A percentile compares a stretch with the other conserved stretches of the same genome.
Evolutionary conservation across 2,113 vertebrate genomes (phyloP).

Genomic region (Campylomormyrus numenius): DNA sequence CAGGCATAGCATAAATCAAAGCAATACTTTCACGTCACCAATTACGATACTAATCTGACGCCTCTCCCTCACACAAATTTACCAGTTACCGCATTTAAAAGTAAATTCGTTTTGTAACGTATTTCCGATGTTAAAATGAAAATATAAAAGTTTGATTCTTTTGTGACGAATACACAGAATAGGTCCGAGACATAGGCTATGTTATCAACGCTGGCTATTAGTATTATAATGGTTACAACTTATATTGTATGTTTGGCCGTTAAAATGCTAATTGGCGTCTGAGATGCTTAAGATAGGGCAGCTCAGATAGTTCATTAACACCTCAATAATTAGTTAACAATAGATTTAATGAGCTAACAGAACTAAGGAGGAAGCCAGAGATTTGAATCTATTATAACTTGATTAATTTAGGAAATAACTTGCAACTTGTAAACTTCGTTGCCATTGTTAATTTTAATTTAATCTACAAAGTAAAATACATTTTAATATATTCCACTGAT

Average conservation of each 20-base stretch:
- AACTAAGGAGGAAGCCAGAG: conserved; percentile 54
- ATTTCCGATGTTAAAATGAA: background rate
- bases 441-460: background rate
- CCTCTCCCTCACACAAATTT: background rate
- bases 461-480: background rate
- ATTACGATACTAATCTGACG: background rate
- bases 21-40: background rate
- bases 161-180: background rate
- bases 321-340: conserved; percentile 64
- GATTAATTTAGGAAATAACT: conserved; percentile 14
- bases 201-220: background rate
- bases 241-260: background rate
- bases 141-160: background rate
- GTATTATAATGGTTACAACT: conserved; percentile 5
- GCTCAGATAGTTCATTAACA: conserved; percentile 57
- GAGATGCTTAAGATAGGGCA: background rate
- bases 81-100: background rate
- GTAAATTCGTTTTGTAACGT: background rate
- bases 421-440: background rate
- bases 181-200: background rate
- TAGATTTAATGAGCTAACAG: conserved; percentile 49
- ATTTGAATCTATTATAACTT: conserved; percentile 32
- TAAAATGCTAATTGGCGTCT: background rate
- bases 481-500: background rate
- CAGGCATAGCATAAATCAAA: background rate